A percentile compares a stretch with the other conserved stretches of the same genome.
Evolutionary conservation across 1,140 invertebrate species (phyloP).

Genomic region (Cataglyphis hispanica): DNA sequence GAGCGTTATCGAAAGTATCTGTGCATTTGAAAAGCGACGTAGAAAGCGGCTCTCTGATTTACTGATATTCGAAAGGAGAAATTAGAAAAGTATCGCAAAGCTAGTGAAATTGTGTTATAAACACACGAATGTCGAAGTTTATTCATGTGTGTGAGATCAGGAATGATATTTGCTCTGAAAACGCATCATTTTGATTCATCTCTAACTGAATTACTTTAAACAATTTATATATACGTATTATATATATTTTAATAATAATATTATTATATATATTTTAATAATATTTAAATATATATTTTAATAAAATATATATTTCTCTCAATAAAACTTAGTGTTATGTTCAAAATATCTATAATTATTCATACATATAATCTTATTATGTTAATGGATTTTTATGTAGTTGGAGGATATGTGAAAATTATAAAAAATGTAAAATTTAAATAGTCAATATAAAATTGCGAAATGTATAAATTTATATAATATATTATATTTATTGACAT

Average conservation of each 20-base stretch:
- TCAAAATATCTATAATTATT: background rate
- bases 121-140: background rate
- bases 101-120: background rate
- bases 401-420: background rate
- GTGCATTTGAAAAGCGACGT: constrained; percentile 4
- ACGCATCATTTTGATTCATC: background rate
- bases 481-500: too few relatives aligned
- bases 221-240: background rate
- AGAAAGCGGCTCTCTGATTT: constrained; percentile 29
- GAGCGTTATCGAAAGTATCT: constrained; percentile 46
- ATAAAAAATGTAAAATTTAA: background rate
- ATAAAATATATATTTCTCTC: too few relatives aligned
- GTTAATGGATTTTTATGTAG: constrained; percentile 15
- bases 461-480: background rate
- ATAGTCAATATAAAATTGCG: background rate
- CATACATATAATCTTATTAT: background rate
- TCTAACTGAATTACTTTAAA: background rate
- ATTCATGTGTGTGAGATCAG: background rate
- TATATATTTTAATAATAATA: too few relatives aligned
- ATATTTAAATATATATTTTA: too few relatives aligned
- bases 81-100: constrained; percentile 7
- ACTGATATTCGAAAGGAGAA: background rate
- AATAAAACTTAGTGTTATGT: too few relatives aligned
- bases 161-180: background rate
- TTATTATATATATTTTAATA: too few relatives aligned